phyloP scores from a whole-genome alignment of 2,797 vertebrate genomes.

The Nannoperca obscura region DNA sequence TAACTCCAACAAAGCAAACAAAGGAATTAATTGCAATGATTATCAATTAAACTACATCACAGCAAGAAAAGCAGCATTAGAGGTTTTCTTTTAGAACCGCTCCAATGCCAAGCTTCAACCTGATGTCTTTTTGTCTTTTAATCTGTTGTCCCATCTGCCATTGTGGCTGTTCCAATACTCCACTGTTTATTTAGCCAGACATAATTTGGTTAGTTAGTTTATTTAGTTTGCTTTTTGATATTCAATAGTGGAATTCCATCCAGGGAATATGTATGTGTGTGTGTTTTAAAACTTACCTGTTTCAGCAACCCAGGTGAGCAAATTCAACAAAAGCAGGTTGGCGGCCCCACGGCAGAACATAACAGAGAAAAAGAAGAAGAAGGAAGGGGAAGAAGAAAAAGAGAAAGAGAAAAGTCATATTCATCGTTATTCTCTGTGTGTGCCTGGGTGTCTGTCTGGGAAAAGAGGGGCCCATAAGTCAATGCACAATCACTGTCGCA shows the following conservation, averaged over 20 bases:
- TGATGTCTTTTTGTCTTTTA: conserved; percentile 55
- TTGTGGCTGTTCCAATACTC: conserved; percentile 29
- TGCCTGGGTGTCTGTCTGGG: conserved; percentile 24
- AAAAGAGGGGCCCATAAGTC: conserved; percentile 62
- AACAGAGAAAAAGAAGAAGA: neutral
- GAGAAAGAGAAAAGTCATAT: conserved; percentile 36
- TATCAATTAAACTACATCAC: conserved; percentile 75
- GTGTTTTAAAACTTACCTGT: conserved; percentile 12
- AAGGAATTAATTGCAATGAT: conserved; percentile 76
- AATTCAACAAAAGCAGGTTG: conserved; percentile 22
- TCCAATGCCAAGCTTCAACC: conserved; percentile 39
- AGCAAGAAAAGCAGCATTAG: conserved; percentile 34
- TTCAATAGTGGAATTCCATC: conserved; percentile 6
- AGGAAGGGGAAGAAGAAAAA: neutral
- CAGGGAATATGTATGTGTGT: neutral
- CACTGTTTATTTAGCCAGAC: conserved; percentile 9
- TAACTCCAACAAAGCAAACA: conserved; percentile 60
- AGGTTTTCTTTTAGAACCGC: conserved; percentile 27
- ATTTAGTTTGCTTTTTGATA: conserved; percentile 27
- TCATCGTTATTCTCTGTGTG: conserved; percentile 46
- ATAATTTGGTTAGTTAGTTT: conserved; percentile 15
- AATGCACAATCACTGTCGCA: conserved; percentile 61
- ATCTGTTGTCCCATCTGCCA: conserved; percentile 57
- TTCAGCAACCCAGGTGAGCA: conserved; percentile 11
- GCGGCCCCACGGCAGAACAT: neutral